Base-by-base conservation (phyloP, 2,888 invertebrate species). In the Rhagophthalmus giganteus region DNA sequence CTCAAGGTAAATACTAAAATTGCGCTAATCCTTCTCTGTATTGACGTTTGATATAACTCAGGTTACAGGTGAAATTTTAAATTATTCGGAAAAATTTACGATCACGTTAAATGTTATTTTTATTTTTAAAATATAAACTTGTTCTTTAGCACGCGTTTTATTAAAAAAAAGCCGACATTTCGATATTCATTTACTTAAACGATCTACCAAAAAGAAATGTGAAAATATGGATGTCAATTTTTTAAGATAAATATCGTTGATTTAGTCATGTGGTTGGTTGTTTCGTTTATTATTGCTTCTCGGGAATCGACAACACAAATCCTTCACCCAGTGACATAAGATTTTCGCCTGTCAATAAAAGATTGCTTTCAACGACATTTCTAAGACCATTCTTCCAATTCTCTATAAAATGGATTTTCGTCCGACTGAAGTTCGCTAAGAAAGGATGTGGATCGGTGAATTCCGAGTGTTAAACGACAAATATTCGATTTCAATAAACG, bases 301-400 rank as follows among this genome's bases (percentile, higher is more conserved):
- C 15, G 33, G 25, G 37, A 42, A 42, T 49, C 49, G 40, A 42
- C 41, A 49, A 49, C 37, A 49, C 49, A 49, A 41, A 49, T 49
- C 40, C 28, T 49, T 40, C 37, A 47, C 26, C 49, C 34, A 20
- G 53, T 33, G 45, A 50, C 46, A 48, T 40, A 35, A 40, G 54
- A 50, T 34, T 50, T 39, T 41, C 46, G 49, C 47, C 55, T 55
- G 55, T 55, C 49, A 49, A 49, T 58, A 49, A 41, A 50, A 53
- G 58, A 58, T 58, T 55, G 50, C 53, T 58, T 55, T 55, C 55
- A 52, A 55, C 53, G 58, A 55, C 58, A 58, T 48, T 49, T 52
- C 52, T 51, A 52, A 45, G 42, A 40, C 49, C 50, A 49, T 53
- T 55, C 42, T 50, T 50, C 47, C 49, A 46, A 49, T 49, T 50